phyloP scores from a whole-genome alignment of 2,888 invertebrate species.

The Agapostemon virescens region DNA sequence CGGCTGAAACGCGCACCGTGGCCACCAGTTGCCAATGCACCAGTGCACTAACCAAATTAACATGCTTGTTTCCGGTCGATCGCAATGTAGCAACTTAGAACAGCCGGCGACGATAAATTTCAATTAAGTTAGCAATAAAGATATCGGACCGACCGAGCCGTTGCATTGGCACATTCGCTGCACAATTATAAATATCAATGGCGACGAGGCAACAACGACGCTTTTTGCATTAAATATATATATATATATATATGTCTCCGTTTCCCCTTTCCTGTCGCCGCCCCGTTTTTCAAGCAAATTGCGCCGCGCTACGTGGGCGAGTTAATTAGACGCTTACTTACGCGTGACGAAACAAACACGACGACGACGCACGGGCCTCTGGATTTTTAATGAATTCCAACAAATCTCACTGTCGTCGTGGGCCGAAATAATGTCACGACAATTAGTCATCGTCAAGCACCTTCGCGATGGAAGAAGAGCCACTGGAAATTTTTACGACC shows the following conservation, averaged over 20 bases:
- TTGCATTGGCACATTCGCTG: background rate
- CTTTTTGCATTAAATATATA: background rate
- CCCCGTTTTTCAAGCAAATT: conserved; percentile 19
- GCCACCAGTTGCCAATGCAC: background rate
- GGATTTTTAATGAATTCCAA: conserved; percentile 41
- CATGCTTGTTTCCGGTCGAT: background rate
- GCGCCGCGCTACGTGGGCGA: conserved; percentile 30
- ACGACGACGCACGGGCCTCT: background rate
- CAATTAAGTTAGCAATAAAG: conserved; percentile 10
- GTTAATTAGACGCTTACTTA: conserved; percentile 50
- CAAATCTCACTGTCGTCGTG: conserved; percentile 31
- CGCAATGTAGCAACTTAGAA: background rate
- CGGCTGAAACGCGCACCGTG: background rate
- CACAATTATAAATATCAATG: conserved; percentile 16
- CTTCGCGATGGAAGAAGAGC: background rate
- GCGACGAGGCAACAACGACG: conserved; percentile 14
- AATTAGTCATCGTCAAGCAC: conserved; percentile 38
- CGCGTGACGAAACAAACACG: conserved; percentile 48
- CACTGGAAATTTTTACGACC: background rate
- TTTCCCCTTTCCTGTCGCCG: background rate
- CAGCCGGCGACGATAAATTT: conserved; percentile 2
- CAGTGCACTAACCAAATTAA: background rate
- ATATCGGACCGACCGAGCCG: background rate
- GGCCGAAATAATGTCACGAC: conserved; percentile 32
- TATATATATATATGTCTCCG: background rate